Evolutionary conservation across 2,888 invertebrate genomes (phyloP), one percentile per base, ranked within the genome.

Genomic region (Alviniconcha strummeri): DNA sequence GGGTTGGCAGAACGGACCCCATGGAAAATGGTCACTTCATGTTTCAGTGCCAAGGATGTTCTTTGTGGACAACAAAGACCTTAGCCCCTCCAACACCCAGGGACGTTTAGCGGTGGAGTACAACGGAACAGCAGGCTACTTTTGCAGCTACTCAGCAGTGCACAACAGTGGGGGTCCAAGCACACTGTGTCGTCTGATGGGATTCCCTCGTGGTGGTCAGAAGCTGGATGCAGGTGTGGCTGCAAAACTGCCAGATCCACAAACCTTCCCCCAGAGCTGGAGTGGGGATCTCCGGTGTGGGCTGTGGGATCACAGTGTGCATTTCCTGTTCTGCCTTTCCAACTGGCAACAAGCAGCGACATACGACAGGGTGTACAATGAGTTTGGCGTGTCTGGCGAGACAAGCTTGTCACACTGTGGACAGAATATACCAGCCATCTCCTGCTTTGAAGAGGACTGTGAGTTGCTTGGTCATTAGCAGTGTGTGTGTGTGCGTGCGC

Each of bases 131-230:
- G 64, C 78, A 11, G 64, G 36, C 7, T 78, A 78, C 78, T 64
- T 56, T 36, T 78, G 78, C 64, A 64, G 64, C 52, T 60, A 60
- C 60, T 15, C 11, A 2, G 8, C 64, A 1, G 52, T 17, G 36
- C 9, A 13, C 60, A 52, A 7, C 11, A 5, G 11, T 6, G 64
- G 64, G n/a, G 2, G 6, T 52, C 64, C n/a, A 36, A 13, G n/a
- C 78, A 64, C 78, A 11, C 7, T 78, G 56, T 78, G 78, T 19
- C 78, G 78, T 8, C 36, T 78, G 19, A 78, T 78, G 78, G 78
- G 78, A 57, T 64, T 19, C 52, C 78, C 78, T 5, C 78, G 78
- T 5, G 78, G 78, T 2, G 78, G 78, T 13, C 19, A 78, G 64
- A 4, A 13, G 2, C 78, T 78, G 36, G 17, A 60, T 15, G 6